A percentile compares a stretch with the other conserved stretches of the same genome.
Conservation (phyloP, 23 tunicate genomes). For the Phallusia fumigata region DNA sequence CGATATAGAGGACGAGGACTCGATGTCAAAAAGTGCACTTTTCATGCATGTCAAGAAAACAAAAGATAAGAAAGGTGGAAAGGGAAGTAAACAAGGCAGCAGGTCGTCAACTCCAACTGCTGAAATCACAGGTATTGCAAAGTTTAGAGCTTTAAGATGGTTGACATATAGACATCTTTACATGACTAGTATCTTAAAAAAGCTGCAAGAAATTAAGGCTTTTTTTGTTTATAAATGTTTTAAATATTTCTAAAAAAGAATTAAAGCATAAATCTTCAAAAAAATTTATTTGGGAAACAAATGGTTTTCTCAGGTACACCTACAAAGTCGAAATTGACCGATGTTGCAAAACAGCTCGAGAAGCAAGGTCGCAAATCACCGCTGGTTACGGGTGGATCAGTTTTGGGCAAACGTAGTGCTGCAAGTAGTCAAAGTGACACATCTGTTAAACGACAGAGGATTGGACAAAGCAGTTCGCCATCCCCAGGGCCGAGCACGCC, state of each 20-base stretch:
- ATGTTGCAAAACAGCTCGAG: conserved; percentile 56
- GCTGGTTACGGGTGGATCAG: conserved; percentile 23
- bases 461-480: not conserved
- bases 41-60: conserved; percentile 58
- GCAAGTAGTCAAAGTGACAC: conserved; percentile 14
- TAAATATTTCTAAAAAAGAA: too few species aligned
- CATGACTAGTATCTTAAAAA: too few species aligned
- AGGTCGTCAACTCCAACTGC: conserved; percentile 71
- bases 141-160: not conserved
- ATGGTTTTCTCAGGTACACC: not conserved
- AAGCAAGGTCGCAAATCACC: conserved; percentile 44
- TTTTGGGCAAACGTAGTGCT: conserved; percentile 69
- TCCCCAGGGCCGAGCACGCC: conserved; percentile 30
- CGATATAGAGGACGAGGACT: conserved; percentile 76
- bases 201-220: too few species aligned
- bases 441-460: conserved; percentile 42
- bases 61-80: conserved; percentile 50
- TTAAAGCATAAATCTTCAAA: too few species aligned
- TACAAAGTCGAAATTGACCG: conserved; percentile 36
- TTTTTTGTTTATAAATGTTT: too few species aligned
- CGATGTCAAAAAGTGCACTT: conserved; percentile 59
- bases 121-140: conserved; percentile 26
- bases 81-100: conserved; percentile 33
- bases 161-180: not conserved
- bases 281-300: too few species aligned